Evolutionary conservation across 1,140 invertebrate species (phyloP).

Genomic region (Ectropis grisescens): DNA sequence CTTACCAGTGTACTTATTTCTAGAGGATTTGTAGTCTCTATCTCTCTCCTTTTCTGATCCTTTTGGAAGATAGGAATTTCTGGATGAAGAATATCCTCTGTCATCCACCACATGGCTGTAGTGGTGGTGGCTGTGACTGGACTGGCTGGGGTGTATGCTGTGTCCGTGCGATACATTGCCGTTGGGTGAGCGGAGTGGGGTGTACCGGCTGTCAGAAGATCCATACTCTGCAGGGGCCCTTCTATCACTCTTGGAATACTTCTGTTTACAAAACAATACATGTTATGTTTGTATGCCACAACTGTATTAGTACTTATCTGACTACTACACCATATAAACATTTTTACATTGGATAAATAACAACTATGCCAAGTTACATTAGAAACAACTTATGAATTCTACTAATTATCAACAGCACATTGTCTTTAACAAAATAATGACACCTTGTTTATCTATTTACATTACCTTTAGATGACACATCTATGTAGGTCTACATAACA

Average conservation of each 20-base stretch:
- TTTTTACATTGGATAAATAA: too few relatives aligned
- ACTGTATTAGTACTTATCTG: too few relatives aligned
- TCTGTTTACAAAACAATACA: constrained; percentile 29
- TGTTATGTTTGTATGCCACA: too few relatives aligned
- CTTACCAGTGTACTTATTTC: constrained; percentile 78
- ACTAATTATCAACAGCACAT: too few relatives aligned
- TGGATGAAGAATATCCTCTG: constrained; percentile 69
- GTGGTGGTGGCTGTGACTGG: constrained; percentile 73
- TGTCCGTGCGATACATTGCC: constrained; percentile 69
- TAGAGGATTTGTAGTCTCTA: constrained; percentile 89
- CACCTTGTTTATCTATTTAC: too few relatives aligned
- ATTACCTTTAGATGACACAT: too few relatives aligned
- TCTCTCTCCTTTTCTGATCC: constrained; percentile 91
- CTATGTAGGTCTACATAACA: too few relatives aligned
- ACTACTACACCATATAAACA: too few relatives aligned
- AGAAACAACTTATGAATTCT: too few relatives aligned
- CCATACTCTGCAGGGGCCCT: constrained; percentile 70
- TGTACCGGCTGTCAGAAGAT: constrained; percentile 50
- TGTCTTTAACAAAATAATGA: too few relatives aligned
- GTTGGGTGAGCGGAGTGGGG: constrained; percentile 56
- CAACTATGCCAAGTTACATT: too few relatives aligned
- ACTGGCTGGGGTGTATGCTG: constrained; percentile 78
- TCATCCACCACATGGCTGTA: constrained; percentile 80
- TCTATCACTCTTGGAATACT: constrained; percentile 52
- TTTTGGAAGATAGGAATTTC: constrained; percentile 84